Evolutionary conservation across 2,888 invertebrate genomes (phyloP), one percentile per base, ranked within the genome.

Genomic region (Nematopogon swammerdamellus): DNA sequence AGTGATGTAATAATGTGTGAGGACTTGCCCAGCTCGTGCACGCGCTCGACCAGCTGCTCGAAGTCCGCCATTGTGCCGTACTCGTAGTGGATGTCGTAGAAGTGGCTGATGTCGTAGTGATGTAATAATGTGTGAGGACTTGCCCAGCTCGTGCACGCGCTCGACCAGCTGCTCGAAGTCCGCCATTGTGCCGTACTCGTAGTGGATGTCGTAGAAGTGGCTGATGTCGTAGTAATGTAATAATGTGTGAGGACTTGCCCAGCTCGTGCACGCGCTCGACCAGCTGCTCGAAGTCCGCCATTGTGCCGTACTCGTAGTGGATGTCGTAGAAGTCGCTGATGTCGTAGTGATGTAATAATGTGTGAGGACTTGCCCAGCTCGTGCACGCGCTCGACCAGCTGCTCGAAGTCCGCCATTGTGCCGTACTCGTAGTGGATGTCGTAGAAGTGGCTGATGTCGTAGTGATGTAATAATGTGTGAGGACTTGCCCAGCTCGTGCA

Each of bases 71-170:
- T 72, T 0, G 83, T 87, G 0, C 95, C 94, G 62, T 87, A 94
- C 49, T 83, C 81, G 0, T 85, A 67, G 56, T 92, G 87, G 20
- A 95, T 84, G 18, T 82, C 80, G 49, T 72, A 85, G 66, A 88
- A 93, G 70, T 94, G 82, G 20, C 88, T 85, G 57, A 95, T 88
- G 62, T 95, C 95, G 59, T 95, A 95, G 0, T 0, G 92, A 92
- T 50, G 80, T 75, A 10, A 25, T 6, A 10, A 25, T 25, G 25
- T 4, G 25, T 10, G 25, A 25, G 5, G 10, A 48, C 53, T 58
- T 56, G 71, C 82, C 85, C n/a, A 84, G 58, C 30, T 67, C 62
- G 47, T 86, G 84, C 0, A 88, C 85, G 53, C 67, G 73, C 0
- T 55, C 56, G 0, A 87, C 61, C 11, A 92, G 64, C 0, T 74